Evolutionary conservation across 1,140 invertebrate species (phyloP).

Genomic region (Drosophila grimshawi): DNA sequence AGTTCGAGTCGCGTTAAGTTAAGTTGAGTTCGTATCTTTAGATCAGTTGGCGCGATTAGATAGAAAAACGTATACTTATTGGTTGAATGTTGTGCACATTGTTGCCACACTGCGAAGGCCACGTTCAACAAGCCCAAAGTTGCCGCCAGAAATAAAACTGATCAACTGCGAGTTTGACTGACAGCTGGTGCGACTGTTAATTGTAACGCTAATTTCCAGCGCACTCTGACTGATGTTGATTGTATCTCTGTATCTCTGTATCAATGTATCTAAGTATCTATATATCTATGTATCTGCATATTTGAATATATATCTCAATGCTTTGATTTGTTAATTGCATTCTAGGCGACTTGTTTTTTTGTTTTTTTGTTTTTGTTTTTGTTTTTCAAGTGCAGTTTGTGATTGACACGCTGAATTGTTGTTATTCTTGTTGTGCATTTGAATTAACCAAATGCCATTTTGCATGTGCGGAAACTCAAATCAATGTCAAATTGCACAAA

Average conservation of each 20-base stretch:
- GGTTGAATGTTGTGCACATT: constrained; percentile 58
- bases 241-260: constrained; percentile 21
- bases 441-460: constrained; percentile 72
- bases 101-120: constrained; percentile 56
- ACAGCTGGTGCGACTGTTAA: constrained; percentile 58
- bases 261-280: constrained; percentile 34
- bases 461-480: constrained; percentile 63
- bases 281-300: constrained; percentile 23
- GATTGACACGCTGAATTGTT: constrained; percentile 76
- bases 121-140: constrained; percentile 47
- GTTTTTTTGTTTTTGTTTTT: constrained; percentile 8
- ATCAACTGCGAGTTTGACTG: constrained; percentile 27
- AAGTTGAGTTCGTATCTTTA: constrained; percentile 35
- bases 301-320: constrained; percentile 44
- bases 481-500: constrained; percentile 62
- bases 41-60: constrained; percentile 30
- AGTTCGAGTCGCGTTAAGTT: constrained; percentile 5
- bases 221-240: constrained; percentile 3
- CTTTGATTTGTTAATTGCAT: constrained; percentile 77
- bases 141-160: constrained; percentile 8
- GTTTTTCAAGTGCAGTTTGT: constrained; percentile 41
- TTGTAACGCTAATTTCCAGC: constrained; percentile 75
- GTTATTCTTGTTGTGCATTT: constrained; percentile 54
- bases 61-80: constrained; percentile 65
- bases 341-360: constrained; percentile 44